Evolutionary conservation across 2,797 vertebrate species (phyloP).

Genomic region (Takifugu rubripes): DNA sequence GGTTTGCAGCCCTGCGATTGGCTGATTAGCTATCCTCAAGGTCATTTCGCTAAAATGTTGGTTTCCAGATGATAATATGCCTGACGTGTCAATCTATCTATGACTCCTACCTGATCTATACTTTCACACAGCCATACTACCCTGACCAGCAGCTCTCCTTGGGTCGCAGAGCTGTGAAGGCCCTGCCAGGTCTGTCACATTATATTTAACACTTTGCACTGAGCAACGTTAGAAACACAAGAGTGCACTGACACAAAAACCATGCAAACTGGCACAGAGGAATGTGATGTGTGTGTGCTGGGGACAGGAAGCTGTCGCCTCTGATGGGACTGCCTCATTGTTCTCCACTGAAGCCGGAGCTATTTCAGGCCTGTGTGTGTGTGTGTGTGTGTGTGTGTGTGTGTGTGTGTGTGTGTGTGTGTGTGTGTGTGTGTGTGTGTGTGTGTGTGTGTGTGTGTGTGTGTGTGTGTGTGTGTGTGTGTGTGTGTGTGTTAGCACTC

Average conservation of each 20-base stretch:
- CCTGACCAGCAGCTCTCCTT: not conserved
- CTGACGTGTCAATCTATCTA: no score
- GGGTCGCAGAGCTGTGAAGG: not conserved
- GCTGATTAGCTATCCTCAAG: no score
- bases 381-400: not conserved
- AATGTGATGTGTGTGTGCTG: constrained; percentile 53
- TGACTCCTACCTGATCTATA: no score
- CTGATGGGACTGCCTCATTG: constrained; percentile 54
- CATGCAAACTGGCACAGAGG: constrained; percentile 35
- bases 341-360: constrained; percentile 55
- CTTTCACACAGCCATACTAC: not conserved
- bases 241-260: constrained; percentile 12
- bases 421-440: no score
- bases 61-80: no score
- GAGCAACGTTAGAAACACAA: constrained; percentile 2
- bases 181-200: constrained; percentile 5
- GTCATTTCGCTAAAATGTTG: no score
- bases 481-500: constrained; percentile 10
- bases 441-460: not conserved
- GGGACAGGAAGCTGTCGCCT: constrained; percentile 60
- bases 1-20: no score
- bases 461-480: constrained; percentile 5
- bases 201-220: not conserved
- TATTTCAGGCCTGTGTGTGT: constrained; percentile 51
- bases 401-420: no score